A percentile compares a stretch with the other conserved stretches of the same genome.
Evolutionary conservation across 2,888 invertebrate species (phyloP).

Genomic region (Erynnis tages): DNA sequence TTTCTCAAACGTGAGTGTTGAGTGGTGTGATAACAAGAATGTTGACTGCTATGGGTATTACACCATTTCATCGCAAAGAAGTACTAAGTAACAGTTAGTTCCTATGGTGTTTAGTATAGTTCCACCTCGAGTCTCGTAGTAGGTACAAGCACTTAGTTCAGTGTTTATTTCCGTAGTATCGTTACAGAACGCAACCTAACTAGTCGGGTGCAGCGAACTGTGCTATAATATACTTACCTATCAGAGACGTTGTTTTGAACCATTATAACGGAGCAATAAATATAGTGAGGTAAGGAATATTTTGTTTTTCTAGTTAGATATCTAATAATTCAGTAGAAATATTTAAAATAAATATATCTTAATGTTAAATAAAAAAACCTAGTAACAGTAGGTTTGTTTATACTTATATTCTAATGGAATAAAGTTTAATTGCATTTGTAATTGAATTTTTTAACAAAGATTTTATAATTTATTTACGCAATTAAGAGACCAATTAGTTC

Average conservation of each 20-base stretch:
- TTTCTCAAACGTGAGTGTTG: too few relatives aligned
- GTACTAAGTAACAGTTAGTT: too few relatives aligned
- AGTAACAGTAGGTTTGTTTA: too few relatives aligned
- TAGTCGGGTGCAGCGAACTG: slow-evolving; percentile 9
- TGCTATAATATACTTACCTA: background rate
- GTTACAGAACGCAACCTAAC: background rate
- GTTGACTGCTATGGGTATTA: too few relatives aligned
- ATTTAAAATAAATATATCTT: background rate
- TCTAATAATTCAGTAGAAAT: too few relatives aligned
- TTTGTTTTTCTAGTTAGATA: background rate
- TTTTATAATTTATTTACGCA: too few relatives aligned
- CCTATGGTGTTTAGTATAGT: background rate
- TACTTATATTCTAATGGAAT: too few relatives aligned
- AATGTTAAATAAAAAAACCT: background rate
- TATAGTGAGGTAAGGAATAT: slow-evolving; percentile 9
- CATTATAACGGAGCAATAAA: background rate
- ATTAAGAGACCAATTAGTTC: slow-evolving; percentile 1
- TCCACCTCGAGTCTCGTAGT: background rate
- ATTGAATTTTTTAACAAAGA: too few relatives aligned
- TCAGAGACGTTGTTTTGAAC: slow-evolving; percentile 3
- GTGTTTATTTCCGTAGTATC: background rate
- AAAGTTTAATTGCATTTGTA: too few relatives aligned
- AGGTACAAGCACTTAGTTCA: too few relatives aligned
- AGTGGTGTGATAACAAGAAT: too few relatives aligned
- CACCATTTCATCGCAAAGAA: too few relatives aligned